These are phyloP conservation scores for Kryptolebias marmoratus DNA, from an alignment of 2,113 vertebrate species.

Conservation along the genomic window DNA sequence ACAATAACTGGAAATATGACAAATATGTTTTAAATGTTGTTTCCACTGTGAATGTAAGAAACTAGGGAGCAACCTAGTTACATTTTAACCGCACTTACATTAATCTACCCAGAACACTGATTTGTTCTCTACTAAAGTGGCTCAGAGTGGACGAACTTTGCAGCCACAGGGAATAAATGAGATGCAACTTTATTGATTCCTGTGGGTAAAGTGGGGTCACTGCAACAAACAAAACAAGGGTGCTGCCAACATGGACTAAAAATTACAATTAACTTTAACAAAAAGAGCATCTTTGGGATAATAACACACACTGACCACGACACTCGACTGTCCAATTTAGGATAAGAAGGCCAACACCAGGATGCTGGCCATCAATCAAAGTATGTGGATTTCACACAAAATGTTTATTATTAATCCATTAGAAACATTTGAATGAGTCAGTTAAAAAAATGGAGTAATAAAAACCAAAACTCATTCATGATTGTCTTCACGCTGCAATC, in stretches of 20 bases:
- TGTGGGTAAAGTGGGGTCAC: slow-evolving; percentile 30
- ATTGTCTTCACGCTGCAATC: too few relatives aligned
- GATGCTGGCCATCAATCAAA: neutral
- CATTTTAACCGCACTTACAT: slow-evolving; percentile 45
- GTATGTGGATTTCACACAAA: neutral
- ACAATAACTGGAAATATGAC: slow-evolving; percentile 5
- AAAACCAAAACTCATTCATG: too few relatives aligned
- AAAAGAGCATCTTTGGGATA: slow-evolving; percentile 18
- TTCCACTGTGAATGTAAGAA: slow-evolving; percentile 17
- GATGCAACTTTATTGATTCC: slow-evolving; percentile 62
- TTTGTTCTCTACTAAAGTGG: slow-evolving; percentile 58
- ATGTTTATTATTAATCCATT: too few relatives aligned
- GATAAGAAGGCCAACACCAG: neutral
- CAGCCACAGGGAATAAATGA: slow-evolving; percentile 49
- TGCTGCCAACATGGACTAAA: neutral
- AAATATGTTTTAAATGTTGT: slow-evolving; percentile 16
- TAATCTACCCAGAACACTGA: slow-evolving; percentile 50
- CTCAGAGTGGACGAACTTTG: slow-evolving; percentile 40
- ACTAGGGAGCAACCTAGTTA: slow-evolving; percentile 8
- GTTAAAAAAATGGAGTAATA: too few relatives aligned
- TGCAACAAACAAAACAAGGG: slow-evolving; percentile 14
- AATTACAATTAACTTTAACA: slow-evolving; percentile 13
- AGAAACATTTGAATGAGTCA: too few relatives aligned
- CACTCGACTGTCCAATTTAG: slow-evolving; percentile 11
- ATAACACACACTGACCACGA: neutral